These are phyloP conservation scores for Lasioglossum zephyrum DNA, from an alignment of 2,888 invertebrate species.

Conservation along the genomic window DNA sequence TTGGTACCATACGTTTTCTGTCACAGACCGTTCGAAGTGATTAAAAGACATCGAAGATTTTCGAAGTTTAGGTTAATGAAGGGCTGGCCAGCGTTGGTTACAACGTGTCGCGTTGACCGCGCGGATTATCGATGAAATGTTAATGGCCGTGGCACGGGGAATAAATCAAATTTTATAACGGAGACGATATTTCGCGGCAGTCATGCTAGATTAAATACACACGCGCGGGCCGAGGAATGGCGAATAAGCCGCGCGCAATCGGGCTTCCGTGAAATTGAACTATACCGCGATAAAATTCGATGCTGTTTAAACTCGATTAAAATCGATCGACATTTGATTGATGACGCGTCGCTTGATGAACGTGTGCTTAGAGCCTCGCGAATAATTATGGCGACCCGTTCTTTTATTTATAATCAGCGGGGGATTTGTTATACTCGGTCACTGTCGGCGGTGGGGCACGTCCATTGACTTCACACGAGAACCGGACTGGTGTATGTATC, in stretches of 20 bases:
- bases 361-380: background rate
- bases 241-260: constrained; percentile 48
- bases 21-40: background rate
- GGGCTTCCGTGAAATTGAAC: constrained; percentile 50
- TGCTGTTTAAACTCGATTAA: constrained; percentile 39
- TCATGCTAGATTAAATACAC: constrained; percentile 53
- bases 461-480: background rate
- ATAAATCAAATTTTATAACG: constrained; percentile 58
- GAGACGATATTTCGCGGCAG: constrained; percentile 49
- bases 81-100: background rate
- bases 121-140: constrained; percentile 47
- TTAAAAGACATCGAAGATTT: background rate
- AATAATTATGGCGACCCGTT: background rate
- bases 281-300: constrained; percentile 48
- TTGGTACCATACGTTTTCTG: too few relatives aligned
- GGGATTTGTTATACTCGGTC: constrained; percentile 2
- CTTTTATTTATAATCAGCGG: background rate
- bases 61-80: background rate
- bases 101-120: background rate
- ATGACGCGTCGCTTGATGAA: constrained; percentile 19
- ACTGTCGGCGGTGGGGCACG: background rate
- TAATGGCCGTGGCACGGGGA: constrained; percentile 39
- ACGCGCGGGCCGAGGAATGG: constrained; percentile 11
- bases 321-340: constrained; percentile 46
- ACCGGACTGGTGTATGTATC: background rate